Conservation (phyloP, 2,113 vertebrate species). For the Excalfactoria chinensis region DNA sequence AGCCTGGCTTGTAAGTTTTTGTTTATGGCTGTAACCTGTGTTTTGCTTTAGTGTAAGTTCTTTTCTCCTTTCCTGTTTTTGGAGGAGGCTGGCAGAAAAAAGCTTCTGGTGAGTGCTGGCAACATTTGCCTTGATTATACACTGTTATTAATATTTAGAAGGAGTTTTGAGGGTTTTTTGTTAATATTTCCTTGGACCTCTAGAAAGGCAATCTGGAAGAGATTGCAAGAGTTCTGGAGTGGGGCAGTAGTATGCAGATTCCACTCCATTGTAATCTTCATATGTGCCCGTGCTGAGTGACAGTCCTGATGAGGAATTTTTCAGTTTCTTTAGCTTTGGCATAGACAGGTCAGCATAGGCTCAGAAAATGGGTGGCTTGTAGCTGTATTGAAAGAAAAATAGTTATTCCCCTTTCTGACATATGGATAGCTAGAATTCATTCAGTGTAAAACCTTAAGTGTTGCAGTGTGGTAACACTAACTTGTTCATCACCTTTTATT, state of each 20-base stretch:
- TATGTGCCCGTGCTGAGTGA: rapidly evolving
- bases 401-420: background rate
- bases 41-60: background rate
- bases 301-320: background rate
- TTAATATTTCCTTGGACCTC: background rate
- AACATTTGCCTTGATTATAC: background rate
- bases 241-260: background rate
- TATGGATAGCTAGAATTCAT: background rate
- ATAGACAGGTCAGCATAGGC: background rate
- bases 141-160: background rate
- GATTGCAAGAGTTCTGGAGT: rapidly evolving
- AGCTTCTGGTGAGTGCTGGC: background rate
- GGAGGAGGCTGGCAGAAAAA: background rate
- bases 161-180: background rate
- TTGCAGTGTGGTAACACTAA: background rate
- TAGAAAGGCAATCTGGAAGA: rapidly evolving
- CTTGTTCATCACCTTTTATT: background rate
- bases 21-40: background rate
- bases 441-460: background rate
- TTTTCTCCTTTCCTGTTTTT: background rate
- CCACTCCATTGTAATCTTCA: background rate
- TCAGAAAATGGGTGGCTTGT: background rate
- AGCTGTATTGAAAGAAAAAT: background rate
- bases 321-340: background rate
- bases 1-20: background rate